Base-by-base conservation (phyloP, 2,113 vertebrate genomes). In the Osmerus mordax region DNA sequence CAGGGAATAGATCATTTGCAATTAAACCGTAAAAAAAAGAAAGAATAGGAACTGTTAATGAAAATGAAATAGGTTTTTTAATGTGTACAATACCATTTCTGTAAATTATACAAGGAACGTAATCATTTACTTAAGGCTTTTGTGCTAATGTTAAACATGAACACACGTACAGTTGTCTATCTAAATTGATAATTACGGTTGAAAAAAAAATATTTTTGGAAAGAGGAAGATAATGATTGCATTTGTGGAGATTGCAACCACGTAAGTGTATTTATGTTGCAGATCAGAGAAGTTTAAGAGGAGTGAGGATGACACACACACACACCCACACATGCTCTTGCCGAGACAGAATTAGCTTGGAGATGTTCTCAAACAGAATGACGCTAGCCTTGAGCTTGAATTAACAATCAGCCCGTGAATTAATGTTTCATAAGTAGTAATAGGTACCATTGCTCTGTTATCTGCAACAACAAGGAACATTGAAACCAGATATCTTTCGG, bases 401-500 rank as follows among this genome's bases (percentile, higher is more conserved):
- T 84, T 80, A 78, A 84, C 80, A 70, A 86, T 84, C 62, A 73
- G 77, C 60, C 19, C 9, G 51, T 32, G 36, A 8, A 69, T 87
- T 58, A 70, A 83, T 87, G 41, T 79, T 87, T 86, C 51, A 84
- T 80, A n/a, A 78, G 86, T 68, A 79, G 76, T 87, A 86, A 87
- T 86, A 80, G 78, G 78, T 73, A 74, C 67, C 77, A 56, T 74
- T 75, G 73, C 72, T 64, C 63, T 56, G 73, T 58, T 76, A 77
- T 83, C 78, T 87, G 72, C 58, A 81, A 78, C 78, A 56, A 79
- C 77, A 78, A 9, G 62, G 3, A 80, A 69, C 69, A 76, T 5
- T 41, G 36, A 41, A 9, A 41, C 36, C 1, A 41, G 70, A 86
- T 70, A 75, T 86, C 69, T 75, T 68, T 23, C 2, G 72, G 72